These are phyloP conservation scores for Alloplasta piceator DNA, from an alignment of 2,888 invertebrate species.

Conservation along the genomic window DNA sequence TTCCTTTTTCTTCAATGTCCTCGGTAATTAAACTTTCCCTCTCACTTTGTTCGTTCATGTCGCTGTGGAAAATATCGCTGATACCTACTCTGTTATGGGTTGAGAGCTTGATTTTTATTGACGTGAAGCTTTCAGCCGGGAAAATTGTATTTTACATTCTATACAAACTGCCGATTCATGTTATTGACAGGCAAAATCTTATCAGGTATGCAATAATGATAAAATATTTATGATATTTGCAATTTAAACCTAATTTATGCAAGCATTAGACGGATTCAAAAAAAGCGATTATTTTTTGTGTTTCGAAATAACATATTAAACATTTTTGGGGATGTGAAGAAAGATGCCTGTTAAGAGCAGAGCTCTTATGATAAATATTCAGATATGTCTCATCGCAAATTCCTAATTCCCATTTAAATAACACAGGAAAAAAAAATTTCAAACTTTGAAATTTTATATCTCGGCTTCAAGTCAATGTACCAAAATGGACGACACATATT, in stretches of 20 bases:
- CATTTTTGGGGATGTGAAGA: too few species aligned
- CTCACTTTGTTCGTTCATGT: constrained; percentile 16
- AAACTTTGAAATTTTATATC: too few species aligned
- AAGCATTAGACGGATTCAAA: too few species aligned
- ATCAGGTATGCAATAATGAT: not conserved
- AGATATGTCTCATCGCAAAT: too few species aligned
- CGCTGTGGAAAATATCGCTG: constrained; percentile 4
- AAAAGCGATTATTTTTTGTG: too few species aligned
- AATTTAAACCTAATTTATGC: not conserved
- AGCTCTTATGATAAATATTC: too few species aligned
- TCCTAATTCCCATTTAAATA: too few species aligned
- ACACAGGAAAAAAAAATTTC: too few species aligned
- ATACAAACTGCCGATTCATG: not conserved
- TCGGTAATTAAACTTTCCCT: constrained; percentile 31
- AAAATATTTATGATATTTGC: not conserved
- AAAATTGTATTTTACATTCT: constrained; percentile 12
- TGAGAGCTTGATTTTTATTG: constrained; percentile 14
- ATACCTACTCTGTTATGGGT: constrained; percentile 17
- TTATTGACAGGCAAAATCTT: constrained; percentile 10
- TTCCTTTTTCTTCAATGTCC: constrained; percentile 18
- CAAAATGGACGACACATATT: too few species aligned
- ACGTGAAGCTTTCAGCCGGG: constrained; percentile 8
- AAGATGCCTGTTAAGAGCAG: too few species aligned
- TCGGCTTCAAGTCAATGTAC: too few species aligned
- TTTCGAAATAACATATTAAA: too few species aligned